Percentiles rank a stretch among this genome's conserved stretches.
These are phyloP conservation scores for Terebella lapidaria DNA, from an alignment of 2,888 invertebrate species.

Conservation along the genomic window DNA sequence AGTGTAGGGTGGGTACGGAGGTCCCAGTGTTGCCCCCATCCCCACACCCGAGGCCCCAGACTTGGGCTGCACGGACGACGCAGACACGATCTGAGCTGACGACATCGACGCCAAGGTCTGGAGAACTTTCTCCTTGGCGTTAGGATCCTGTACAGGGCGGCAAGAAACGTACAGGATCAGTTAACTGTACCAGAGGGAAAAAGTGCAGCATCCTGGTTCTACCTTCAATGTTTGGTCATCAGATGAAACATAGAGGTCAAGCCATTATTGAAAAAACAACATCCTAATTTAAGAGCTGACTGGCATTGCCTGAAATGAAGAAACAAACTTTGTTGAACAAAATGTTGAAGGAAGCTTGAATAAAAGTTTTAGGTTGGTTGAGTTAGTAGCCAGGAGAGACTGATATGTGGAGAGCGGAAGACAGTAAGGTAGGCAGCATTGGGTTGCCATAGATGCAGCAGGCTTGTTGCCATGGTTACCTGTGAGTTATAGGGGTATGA, in stretches of 20 bases:
- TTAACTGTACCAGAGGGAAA: too few relatives aligned
- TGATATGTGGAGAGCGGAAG: not conserved
- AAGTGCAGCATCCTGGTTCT: too few relatives aligned
- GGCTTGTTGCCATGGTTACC: not conserved
- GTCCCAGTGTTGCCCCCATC: not conserved
- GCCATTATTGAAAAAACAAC: too few relatives aligned
- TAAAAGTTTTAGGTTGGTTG: too few relatives aligned
- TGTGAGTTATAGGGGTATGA: not conserved
- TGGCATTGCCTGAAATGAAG: too few relatives aligned
- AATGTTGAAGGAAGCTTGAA: too few relatives aligned
- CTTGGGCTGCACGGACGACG: constrained; percentile 5
- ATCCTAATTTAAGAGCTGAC: too few relatives aligned
- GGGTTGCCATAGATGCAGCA: not conserved
- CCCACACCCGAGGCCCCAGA: not conserved
- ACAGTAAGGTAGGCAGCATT: not conserved
- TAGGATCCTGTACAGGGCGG: constrained; percentile 14
- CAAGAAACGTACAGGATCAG: not conserved
- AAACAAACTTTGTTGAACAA: too few relatives aligned
- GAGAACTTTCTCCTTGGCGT: constrained; percentile 14
- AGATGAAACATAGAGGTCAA: too few relatives aligned
- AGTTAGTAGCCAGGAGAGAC: too few relatives aligned
- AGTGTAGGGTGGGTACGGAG: not conserved
- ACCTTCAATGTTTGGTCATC: too few relatives aligned
- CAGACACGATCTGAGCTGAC: constrained; percentile 24
- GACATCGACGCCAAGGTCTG: constrained; percentile 21